Base-by-base conservation (phyloP, 2,797 vertebrate species). In the Garrulus glandarius region DNA sequence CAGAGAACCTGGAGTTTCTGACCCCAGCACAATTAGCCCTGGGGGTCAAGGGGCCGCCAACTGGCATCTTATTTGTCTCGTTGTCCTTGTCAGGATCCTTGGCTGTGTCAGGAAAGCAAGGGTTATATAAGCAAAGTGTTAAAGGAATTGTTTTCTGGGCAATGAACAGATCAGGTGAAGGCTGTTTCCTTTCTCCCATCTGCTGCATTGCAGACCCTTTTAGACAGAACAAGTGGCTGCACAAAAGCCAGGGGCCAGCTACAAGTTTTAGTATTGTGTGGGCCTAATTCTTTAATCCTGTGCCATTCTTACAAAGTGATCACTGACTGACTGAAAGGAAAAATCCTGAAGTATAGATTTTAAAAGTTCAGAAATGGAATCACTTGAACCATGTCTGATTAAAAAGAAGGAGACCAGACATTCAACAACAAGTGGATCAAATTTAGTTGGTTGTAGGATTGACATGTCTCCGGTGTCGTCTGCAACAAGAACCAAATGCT, bases 241-340 rank as follows among this genome's bases (percentile, higher is more conserved):
- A 95, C 90, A 97, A 96, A 95, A 96, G 88, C 74, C 86, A 94
- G 95, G 71, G 95, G 86, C 90, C 90, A 68, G 88, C 77, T 88
- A 93, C 65, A 39, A 59, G 52, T 90, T 90, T 90, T 1, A 0
- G 83, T 76, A 96, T 96, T 94, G 77, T 97, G 69, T 63, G 32
- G 15, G 13, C 74, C 70, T 95, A 95, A 92, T 84, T 94, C 95
- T 89, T 92, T 94, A 95, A 96, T 93, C 95, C 90, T 16, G 6
- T 82, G 56, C 56, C 47, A 70, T 95, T 92, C 88, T 92, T 79
- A 69, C 44, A 44, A 79, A 87, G 80, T 3, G 80, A 84, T 90
- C 88, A 43, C 63, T 61, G 81, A 79, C 43, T 43, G 57, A 34
- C 69, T 93, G 80, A 84, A 93, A 90, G 63, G 83, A 84, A 86